Evolutionary conservation across 2,113 vertebrate genomes (phyloP).

Genomic region (Terrapene triunguis): DNA sequence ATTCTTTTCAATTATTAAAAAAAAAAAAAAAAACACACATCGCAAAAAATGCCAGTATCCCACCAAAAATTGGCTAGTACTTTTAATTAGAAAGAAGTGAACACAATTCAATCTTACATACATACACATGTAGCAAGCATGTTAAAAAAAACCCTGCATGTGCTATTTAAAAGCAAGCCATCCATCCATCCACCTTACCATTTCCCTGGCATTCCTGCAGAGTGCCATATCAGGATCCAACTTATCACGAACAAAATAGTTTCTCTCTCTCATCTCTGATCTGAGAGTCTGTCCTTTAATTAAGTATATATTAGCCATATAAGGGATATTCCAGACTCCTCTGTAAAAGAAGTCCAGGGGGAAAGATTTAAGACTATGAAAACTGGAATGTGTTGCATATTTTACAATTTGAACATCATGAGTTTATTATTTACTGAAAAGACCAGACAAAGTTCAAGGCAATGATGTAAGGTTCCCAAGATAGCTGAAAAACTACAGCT

Average conservation of each 20-base stretch:
- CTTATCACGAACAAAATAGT: slow-evolving; percentile 93
- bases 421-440: background rate
- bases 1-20: background rate
- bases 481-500: slow-evolving; percentile 47
- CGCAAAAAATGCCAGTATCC: background rate
- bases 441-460: background rate
- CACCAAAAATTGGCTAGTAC: slow-evolving; percentile 84
- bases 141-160: background rate
- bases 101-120: slow-evolving; percentile 46
- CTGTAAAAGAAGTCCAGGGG: slow-evolving; percentile 72
- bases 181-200: slow-evolving; percentile 83
- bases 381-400: background rate
- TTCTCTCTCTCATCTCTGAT: slow-evolving; percentile 92
- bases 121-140: slow-evolving; percentile 48
- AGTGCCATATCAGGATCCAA: slow-evolving; percentile 96
- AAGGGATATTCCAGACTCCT: slow-evolving; percentile 97
- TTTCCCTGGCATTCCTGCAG: slow-evolving; percentile 92
- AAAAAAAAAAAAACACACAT: background rate
- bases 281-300: slow-evolving; percentile 90
- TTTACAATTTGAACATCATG: background rate
- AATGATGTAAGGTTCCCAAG: slow-evolving; percentile 14
- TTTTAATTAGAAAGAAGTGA: slow-evolving; percentile 68
- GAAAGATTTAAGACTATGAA: background rate
- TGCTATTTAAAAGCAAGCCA: slow-evolving; percentile 2
- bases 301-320: slow-evolving; percentile 94